These are phyloP conservation scores for Dermatemys mawii DNA, from an alignment of 2,113 vertebrate genomes.

Conservation along the genomic window DNA sequence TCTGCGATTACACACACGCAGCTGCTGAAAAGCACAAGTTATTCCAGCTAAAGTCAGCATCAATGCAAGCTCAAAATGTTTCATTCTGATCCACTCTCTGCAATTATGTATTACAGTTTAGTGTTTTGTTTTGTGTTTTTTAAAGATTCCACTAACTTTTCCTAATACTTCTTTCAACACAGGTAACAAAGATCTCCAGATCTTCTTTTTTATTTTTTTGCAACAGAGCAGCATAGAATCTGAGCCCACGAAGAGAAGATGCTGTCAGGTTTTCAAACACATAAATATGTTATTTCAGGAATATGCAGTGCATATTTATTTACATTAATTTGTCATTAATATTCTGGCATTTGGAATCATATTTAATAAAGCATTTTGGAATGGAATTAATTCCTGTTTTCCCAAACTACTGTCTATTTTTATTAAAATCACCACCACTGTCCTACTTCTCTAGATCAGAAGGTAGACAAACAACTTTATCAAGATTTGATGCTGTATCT, in stretches of 20 bases:
- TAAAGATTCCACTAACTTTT: neutral
- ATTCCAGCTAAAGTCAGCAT: neutral
- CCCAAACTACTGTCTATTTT: neutral
- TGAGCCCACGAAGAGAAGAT: neutral
- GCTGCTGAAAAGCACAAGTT: neutral
- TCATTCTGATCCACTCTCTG: neutral
- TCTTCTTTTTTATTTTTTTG: neutral
- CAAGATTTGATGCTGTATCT: neutral
- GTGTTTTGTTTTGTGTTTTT: neutral
- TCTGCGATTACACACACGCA: neutral
- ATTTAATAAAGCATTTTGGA: neutral
- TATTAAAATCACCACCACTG: neutral
- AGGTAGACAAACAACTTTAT: neutral
- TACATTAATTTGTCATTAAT: neutral
- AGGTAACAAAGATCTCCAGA: neutral
- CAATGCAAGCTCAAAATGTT: neutral
- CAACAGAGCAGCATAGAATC: neutral
- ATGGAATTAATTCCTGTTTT: neutral
- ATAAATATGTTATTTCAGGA: neutral
- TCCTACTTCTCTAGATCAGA: neutral
- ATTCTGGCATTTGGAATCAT: neutral
- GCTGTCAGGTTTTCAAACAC: neutral
- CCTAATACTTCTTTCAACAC: neutral
- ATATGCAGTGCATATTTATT: neutral
- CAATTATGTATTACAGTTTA: neutral